These are phyloP conservation scores for Leptocoma aspasia DNA, from an alignment of 2,113 vertebrate species.

Conservation along the genomic window DNA sequence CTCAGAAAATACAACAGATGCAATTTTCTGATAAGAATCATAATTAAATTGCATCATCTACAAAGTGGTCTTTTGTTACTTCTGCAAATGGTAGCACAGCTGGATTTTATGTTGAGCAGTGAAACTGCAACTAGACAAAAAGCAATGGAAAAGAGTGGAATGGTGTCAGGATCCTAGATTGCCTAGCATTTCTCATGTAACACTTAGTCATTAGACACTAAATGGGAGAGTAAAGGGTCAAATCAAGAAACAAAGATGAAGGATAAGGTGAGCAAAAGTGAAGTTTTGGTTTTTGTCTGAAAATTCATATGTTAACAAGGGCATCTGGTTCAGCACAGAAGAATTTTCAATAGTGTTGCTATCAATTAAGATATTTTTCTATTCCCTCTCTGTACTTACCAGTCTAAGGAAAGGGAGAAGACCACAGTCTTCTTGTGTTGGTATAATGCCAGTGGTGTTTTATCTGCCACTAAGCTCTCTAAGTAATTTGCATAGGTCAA, in stretches of 20 bases:
- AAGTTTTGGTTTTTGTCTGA: not conserved
- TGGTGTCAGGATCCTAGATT: not conserved
- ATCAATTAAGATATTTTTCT: not conserved
- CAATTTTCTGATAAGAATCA: not conserved
- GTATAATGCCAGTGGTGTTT: not conserved
- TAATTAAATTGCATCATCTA: not conserved
- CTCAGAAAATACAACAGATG: not conserved
- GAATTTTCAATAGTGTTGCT: not conserved
- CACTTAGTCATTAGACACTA: not conserved
- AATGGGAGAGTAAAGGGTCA: not conserved
- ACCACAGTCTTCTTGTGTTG: not conserved
- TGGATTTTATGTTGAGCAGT: not conserved
- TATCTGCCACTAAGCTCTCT: not conserved
- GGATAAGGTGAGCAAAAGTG: not conserved
- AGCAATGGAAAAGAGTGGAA: not conserved
- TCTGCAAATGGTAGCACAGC: not conserved
- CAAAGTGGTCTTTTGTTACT: not conserved
- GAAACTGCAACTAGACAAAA: not conserved
- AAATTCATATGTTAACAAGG: not conserved
- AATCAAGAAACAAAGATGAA: not conserved
- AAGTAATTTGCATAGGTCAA: not conserved
- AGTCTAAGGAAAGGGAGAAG: not conserved
- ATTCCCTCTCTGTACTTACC: not conserved
- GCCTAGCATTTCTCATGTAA: not conserved
- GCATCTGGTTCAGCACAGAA: fast-evolving